These are phyloP conservation scores for Buceros bicornis DNA, from an alignment of 2,797 vertebrate genomes.

Conservation along the genomic window DNA sequence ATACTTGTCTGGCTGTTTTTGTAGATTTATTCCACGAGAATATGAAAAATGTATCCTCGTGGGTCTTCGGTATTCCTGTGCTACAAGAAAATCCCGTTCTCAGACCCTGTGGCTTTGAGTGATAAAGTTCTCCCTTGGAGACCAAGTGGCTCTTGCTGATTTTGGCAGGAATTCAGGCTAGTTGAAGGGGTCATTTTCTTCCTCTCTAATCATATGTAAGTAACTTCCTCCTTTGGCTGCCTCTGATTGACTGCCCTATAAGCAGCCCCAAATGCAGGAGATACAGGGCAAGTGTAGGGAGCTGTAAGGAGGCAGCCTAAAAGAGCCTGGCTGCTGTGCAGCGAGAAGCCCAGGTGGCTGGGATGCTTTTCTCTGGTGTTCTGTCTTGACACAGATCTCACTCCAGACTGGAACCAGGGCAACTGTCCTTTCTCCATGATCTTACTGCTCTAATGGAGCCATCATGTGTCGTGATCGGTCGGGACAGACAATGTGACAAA, in stretches of 20 bases:
- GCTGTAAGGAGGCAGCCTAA: background rate
- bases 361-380: background rate
- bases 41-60: background rate
- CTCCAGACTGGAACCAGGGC: background rate
- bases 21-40: background rate
- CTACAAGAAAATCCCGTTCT: background rate
- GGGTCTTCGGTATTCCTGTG: background rate
- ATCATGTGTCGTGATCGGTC: background rate
- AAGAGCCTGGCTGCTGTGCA: background rate
- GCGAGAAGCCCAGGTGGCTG: background rate
- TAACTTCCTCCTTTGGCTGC: background rate
- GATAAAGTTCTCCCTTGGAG: background rate
- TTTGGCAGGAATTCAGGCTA: conserved; percentile 4
- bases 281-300: background rate
- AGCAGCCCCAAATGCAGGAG: background rate
- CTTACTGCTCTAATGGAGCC: background rate
- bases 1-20: background rate
- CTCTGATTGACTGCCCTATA: background rate
- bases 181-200: background rate
- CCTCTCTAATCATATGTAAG: background rate
- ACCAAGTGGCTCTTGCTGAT: background rate
- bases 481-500: no score
- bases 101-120: background rate
- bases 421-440: background rate
- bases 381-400: background rate